Base-by-base conservation (phyloP, 2,797 vertebrate genomes). In the Coendou prehensilis region DNA sequence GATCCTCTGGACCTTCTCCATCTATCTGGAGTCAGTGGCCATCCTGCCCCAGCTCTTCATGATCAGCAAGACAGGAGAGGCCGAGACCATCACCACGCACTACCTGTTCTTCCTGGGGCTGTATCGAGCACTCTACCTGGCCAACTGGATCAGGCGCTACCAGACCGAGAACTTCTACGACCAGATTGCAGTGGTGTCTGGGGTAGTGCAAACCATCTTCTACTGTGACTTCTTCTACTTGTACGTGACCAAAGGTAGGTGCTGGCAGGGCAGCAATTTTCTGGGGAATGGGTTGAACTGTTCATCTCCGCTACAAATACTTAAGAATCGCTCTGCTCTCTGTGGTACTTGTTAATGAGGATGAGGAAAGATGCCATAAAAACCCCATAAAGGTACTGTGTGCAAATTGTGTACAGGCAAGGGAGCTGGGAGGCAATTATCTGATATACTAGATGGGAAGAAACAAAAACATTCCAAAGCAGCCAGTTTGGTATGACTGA, bases 191-290 rank as follows among this genome's bases (percentile, higher is more conserved):
- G 99, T 99, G 2, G 99, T 99, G 97, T 99, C 99, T 0, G 99
- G 99, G 5, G 99, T 99, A 0, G 99, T 99, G 71, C 99, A 99
- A 98, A 99, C 99, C 97, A 99, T 99, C 95, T 99, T 99, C 99
- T 99, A 99, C 98, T 99, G 99, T 5, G 99, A 99, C 89, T 99
- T 99, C 98, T 99, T 99, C 99, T 99, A 99, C 97, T 99, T 99
- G 97, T 99, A 99, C 0, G 83, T 99, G 97, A 99, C 99, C 63
- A 99, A 98, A 98, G 99, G 99, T 99, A 98, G 90, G 98, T 90
- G 56, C 17, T 33, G 13, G 9, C 33, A 73, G 79, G 84, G 22
- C 15, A 33, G 13, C 28, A 9, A 20, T 1, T 30, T 2, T 30
- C n/a, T 7, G 41, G 52, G 33, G 28, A 41, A n/a, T 6, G 9